Evolutionary conservation across 37 sponge, comb jelly and placozoan species (phyloP).

Genomic region (Lycopodina hypogea): DNA sequence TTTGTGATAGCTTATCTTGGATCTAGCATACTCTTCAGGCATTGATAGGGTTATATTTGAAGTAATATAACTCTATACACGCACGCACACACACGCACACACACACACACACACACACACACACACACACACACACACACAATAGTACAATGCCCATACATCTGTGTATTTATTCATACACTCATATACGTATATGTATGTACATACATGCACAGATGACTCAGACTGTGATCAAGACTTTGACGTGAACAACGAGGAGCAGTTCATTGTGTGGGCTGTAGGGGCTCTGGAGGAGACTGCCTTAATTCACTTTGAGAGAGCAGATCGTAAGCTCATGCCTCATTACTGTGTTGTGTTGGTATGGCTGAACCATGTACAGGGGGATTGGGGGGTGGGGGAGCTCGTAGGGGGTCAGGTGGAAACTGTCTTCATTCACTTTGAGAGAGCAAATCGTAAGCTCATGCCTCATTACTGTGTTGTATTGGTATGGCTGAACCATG

Average conservation of each 20-base stretch:
- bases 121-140: no score
- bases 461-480: no score
- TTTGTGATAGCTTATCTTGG: no score
- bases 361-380: neutral
- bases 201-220: neutral
- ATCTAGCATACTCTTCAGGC: no score
- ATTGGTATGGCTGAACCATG: neutral
- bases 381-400: neutral
- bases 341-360: neutral
- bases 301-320: constrained; percentile 40
- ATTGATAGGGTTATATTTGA: no score
- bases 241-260: constrained; percentile 20
- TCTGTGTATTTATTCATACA: no score
- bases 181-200: no score
- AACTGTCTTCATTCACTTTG: constrained; percentile 51
- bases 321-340: constrained; percentile 4
- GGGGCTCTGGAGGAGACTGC: constrained; percentile 56
- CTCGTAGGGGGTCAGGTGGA: constrained; percentile 42
- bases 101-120: no score
- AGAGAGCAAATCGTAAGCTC: constrained; percentile 16
- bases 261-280: constrained; percentile 64
- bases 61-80: no score
- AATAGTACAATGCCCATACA: no score
- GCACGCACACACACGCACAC: no score
- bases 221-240: constrained; percentile 14